Evolutionary conservation across 2,888 invertebrate genomes (phyloP), one percentile per base, ranked within the genome.

Genomic region (Pseudolycoriella hygida): DNA sequence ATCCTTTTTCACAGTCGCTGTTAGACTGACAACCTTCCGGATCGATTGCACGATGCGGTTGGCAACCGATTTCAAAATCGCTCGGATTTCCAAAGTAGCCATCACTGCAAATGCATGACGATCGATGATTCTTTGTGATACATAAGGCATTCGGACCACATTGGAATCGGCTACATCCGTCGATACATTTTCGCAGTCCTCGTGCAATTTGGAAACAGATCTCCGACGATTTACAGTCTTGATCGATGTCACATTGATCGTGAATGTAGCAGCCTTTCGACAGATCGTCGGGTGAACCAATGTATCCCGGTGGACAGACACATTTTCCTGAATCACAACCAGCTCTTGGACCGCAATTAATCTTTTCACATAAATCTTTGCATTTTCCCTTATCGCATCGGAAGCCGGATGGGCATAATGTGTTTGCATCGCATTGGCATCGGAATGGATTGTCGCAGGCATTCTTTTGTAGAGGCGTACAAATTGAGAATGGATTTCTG

Each of bases 131-230:
- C 55, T 85, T 78, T 14, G 83, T 78, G 6, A 88, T 75, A 59
- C 90, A 90, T 1, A 88, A 63, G 3, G 90, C 88, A 61, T 90
- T 90, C 0, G 89, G 88, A 11, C 90, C 90, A 59, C 90, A 90
- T 55, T 88, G 87, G 30, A 85, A 70, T 66, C 86, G 86, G 50
- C 80, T 79, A 57, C 90, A 92, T 0, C 83, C 84, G 58, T 89
- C 87, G 3, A 87, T 77, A 61, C 89, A 90, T 62, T 84, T 84
- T 45, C 89, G 71, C 3, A 76, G 60, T 20, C 79, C 81, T 67
- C 78, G 82, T 42, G 80, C 78, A 20, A 84, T 64, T 66, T 87
- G 86, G 67, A 89, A 86, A 60, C 90, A 92, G 55, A 90, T 89
- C 67, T 90, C 83, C 2, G 82, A 74, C 54, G 80, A 76, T 51